Evolutionary conservation across 2,888 invertebrate genomes (phyloP).

Genomic region (Agrilus mali): DNA sequence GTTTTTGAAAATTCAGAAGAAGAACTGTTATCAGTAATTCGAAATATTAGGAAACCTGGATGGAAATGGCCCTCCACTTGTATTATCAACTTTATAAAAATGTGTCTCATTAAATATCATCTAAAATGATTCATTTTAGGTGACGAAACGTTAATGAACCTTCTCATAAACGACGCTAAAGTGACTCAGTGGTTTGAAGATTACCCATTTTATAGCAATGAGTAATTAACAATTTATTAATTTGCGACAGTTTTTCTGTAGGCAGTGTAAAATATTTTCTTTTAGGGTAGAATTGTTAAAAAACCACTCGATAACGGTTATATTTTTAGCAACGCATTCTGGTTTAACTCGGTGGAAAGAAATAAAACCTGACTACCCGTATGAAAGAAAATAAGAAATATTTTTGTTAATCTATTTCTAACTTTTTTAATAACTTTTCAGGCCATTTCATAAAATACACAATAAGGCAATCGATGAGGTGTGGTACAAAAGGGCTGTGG

Average conservation of each 20-base stretch:
- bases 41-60: slow-evolving; percentile 44
- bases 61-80: slow-evolving; percentile 7
- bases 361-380: neutral
- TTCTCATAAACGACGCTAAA: slow-evolving; percentile 25
- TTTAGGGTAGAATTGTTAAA: slow-evolving; percentile 63
- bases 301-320: slow-evolving; percentile 63
- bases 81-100: neutral
- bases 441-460: slow-evolving; percentile 58
- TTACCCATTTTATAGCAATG: neutral
- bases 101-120: too few species aligned
- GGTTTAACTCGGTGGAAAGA: slow-evolving; percentile 75
- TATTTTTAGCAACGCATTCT: slow-evolving; percentile 80
- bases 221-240: too few species aligned
- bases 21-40: slow-evolving; percentile 60
- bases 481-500: slow-evolving; percentile 80
- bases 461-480: slow-evolving; percentile 72
- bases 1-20: slow-evolving; percentile 53
- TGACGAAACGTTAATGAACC: slow-evolving; percentile 12
- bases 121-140: slow-evolving; percentile 1
- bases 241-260: neutral
- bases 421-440: slow-evolving; percentile 24
- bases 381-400: neutral
- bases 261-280: slow-evolving; percentile 5
- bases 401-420: neutral
- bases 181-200: slow-evolving; percentile 25